These are phyloP conservation scores for Chionis minor DNA, from an alignment of 2,113 vertebrate species.

Conservation along the genomic window DNA sequence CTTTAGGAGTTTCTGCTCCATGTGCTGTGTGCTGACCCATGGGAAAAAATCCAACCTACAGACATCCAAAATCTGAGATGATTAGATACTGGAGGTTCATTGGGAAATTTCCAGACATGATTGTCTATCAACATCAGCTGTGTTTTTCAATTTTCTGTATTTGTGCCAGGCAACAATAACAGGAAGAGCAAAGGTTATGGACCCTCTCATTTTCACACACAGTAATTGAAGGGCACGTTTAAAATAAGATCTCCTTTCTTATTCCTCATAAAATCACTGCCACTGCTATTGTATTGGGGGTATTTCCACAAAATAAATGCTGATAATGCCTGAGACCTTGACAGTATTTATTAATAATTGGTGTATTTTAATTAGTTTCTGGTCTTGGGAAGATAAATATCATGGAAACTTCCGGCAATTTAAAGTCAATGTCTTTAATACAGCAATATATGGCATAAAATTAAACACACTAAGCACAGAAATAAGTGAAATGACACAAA, in stretches of 20 bases:
- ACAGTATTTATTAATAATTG: neutral
- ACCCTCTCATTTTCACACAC: neutral
- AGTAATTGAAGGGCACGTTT: neutral
- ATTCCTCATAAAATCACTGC: neutral
- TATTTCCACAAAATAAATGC: neutral
- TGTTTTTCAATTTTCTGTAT: neutral
- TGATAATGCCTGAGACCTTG: neutral
- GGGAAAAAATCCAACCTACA: accelerated
- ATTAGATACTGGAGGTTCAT: neutral
- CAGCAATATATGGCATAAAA: neutral
- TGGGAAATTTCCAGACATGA: neutral
- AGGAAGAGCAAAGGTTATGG: neutral
- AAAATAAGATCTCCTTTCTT: neutral
- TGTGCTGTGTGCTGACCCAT: neutral
- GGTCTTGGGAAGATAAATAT: neutral
- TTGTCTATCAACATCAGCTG: neutral
- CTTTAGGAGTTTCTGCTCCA: neutral
- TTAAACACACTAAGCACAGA: neutral
- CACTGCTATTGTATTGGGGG: neutral
- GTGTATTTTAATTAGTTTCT: neutral
- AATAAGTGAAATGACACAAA: neutral
- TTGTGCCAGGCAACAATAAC: neutral
- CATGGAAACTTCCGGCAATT: neutral
- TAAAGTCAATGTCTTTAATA: neutral
- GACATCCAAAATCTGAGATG: neutral